Percentiles rank a stretch among this genome's conserved stretches.
Evolutionary conservation across 1,140 invertebrate genomes (phyloP).

Genomic region (Apis florea): DNA sequence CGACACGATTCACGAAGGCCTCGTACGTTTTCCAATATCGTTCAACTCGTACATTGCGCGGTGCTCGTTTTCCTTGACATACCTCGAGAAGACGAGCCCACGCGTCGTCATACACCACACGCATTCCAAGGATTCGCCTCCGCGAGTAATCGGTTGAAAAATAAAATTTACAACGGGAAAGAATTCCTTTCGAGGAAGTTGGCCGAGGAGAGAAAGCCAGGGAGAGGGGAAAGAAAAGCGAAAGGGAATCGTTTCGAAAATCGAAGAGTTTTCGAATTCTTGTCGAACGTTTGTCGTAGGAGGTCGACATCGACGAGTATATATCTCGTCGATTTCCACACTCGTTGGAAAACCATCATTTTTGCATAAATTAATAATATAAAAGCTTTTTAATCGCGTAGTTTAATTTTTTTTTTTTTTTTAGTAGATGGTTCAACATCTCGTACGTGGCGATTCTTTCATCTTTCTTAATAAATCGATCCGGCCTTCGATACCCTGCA

Average conservation of each 20-base stretch:
- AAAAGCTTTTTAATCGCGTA: too few species aligned
- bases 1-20: conserved; percentile 32
- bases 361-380: too few species aligned
- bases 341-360: too few species aligned
- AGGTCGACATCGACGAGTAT: too few species aligned
- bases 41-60: conserved; percentile 21
- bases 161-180: background rate
- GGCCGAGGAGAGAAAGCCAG: too few species aligned
- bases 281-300: too few species aligned
- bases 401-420: too few species aligned
- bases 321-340: too few species aligned
- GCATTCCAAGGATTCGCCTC: background rate
- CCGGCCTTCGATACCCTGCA: background rate
- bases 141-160: too few species aligned
- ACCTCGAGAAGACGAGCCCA: conserved; percentile 54
- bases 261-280: too few species aligned
- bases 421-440: background rate
- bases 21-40: conserved; percentile 58
- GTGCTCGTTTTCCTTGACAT: conserved; percentile 71
- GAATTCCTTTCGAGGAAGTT: background rate
- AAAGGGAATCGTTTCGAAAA: too few species aligned
- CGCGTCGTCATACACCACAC: conserved; percentile 8
- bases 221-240: too few species aligned
- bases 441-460: background rate
- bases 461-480: background rate